phyloP scores from a whole-genome alignment of 1,140 invertebrate species.

The Drosophila asahinai region DNA sequence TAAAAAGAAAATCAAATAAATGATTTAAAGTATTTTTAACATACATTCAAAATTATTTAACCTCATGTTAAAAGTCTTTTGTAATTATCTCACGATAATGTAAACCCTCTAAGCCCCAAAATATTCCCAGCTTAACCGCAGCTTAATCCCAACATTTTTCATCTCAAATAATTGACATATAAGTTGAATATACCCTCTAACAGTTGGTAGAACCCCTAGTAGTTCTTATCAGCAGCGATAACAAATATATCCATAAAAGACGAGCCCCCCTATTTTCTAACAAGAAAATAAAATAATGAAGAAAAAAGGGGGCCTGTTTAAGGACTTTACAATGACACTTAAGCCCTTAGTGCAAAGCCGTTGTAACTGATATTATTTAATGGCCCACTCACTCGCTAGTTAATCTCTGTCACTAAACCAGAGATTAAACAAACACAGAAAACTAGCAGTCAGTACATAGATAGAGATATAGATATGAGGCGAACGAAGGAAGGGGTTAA shows the following conservation, averaged over 20 bases:
- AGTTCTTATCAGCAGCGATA: constrained; percentile 41
- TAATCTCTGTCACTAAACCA: constrained; percentile 25
- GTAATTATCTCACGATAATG: background rate
- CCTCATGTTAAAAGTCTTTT: background rate
- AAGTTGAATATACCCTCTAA: background rate
- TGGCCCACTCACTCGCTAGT: constrained; percentile 10
- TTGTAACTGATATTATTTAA: constrained; percentile 13
- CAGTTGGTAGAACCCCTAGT: background rate
- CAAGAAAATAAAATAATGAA: background rate
- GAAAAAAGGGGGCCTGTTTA: constrained; percentile 24
- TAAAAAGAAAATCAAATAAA: too few relatives aligned
- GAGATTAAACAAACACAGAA: constrained; percentile 25
- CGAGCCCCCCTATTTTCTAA: constrained; percentile 59
- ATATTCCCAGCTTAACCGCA: background rate
- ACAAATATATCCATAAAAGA: constrained; percentile 41
- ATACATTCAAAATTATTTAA: background rate
- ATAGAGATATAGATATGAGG: background rate
- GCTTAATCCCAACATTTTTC: background rate
- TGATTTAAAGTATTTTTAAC: background rate
- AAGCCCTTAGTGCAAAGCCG: constrained; percentile 10
- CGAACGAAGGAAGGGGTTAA: background rate
- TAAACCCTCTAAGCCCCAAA: background rate
- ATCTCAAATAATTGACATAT: background rate
- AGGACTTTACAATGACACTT: constrained; percentile 11
- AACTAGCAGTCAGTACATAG: background rate